These are phyloP conservation scores for Lissocephala sabroskyi DNA, from an alignment of 2,888 invertebrate species.

Conservation along the genomic window DNA sequence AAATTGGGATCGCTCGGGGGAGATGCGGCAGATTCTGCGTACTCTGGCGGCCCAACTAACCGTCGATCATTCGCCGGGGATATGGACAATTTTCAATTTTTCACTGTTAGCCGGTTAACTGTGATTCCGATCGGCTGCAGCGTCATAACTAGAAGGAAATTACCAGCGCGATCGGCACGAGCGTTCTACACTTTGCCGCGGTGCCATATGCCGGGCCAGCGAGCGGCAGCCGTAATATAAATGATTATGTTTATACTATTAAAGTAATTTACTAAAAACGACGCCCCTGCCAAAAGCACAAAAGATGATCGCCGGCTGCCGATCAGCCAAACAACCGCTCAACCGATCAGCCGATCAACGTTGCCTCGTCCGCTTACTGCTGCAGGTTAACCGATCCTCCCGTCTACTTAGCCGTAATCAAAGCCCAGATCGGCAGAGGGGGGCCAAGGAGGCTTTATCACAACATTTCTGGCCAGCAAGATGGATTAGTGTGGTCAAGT, in stretches of 20 bases:
- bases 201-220: constrained; percentile 31
- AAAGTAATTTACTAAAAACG: constrained; percentile 68
- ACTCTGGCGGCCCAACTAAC: too few species aligned
- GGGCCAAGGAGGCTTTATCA: constrained; percentile 42
- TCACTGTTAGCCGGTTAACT: constrained; percentile 62
- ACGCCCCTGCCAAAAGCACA: constrained; percentile 47
- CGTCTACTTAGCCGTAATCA: constrained; percentile 68
- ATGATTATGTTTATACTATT: constrained; percentile 70
- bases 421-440: constrained; percentile 44
- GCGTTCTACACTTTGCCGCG: constrained; percentile 18
- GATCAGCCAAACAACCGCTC: constrained; percentile 49
- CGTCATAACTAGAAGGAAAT: constrained; percentile 55
- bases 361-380: too few species aligned
- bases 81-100: constrained; percentile 58
- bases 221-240: constrained; percentile 55
- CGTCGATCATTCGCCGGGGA: constrained; percentile 4
- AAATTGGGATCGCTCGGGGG: constrained; percentile 9
- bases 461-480: constrained; percentile 44
- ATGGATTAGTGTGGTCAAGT: constrained; percentile 61
- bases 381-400: constrained; percentile 67
- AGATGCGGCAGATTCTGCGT: too few species aligned
- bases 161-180: constrained; percentile 43
- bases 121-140: constrained; percentile 39
- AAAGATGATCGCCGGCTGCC: constrained; percentile 39
- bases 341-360: too few species aligned